A percentile compares a stretch with the other conserved stretches of the same genome.
phyloP scores from a whole-genome alignment of 2,113 vertebrate species.

The Pangasianodon hypophthalmus region DNA sequence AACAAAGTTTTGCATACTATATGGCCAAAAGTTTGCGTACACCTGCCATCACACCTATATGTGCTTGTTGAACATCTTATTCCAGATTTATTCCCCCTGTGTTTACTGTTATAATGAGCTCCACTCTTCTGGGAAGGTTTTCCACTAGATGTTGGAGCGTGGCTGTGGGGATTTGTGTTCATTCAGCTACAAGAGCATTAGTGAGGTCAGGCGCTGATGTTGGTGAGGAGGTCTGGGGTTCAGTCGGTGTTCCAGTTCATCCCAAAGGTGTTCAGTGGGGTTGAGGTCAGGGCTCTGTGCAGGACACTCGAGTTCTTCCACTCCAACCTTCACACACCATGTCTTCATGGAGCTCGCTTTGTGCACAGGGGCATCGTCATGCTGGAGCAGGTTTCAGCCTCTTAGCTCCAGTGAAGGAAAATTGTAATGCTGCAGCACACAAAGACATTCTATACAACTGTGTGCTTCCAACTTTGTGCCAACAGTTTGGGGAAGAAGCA shows the following conservation, averaged over 20 bases:
- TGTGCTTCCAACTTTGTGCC: background rate
- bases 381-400: background rate
- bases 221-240: too few species aligned
- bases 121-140: too few species aligned
- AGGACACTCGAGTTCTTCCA: background rate
- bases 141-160: too few species aligned
- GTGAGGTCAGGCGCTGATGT: too few species aligned
- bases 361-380: background rate
- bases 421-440: too few species aligned
- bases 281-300: background rate
- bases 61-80: background rate
- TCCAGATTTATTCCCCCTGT: background rate
- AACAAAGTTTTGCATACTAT: background rate
- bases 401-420: too few species aligned
- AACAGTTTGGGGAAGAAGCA: background rate
- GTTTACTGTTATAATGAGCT: too few species aligned
- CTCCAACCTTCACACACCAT: background rate
- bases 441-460: too few species aligned
- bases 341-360: background rate
- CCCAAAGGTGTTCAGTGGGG: background rate
- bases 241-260: too few species aligned
- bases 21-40: background rate
- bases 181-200: too few species aligned
- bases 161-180: too few species aligned
- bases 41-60: background rate